Conservation (phyloP, 1,140 invertebrate genomes). For the Achatina immaculata region DNA sequence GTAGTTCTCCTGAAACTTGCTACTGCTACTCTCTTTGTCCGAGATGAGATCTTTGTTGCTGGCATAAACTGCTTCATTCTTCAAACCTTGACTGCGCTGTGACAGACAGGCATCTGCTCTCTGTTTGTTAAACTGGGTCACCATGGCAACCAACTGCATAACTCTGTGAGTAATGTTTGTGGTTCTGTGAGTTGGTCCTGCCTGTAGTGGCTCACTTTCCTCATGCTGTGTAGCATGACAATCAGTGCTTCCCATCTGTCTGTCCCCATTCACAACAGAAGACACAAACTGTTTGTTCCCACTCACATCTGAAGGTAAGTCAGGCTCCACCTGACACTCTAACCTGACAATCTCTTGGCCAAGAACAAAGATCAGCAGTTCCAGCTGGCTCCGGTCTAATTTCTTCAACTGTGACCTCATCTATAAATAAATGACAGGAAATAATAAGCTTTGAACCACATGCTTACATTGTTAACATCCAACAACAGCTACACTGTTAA, state of each 20-base stretch:
- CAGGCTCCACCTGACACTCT: background rate
- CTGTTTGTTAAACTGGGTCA: background rate
- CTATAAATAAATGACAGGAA: too few species aligned
- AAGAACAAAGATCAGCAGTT: slow-evolving; percentile 8
- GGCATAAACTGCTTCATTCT: too few species aligned
- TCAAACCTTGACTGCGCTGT: too few species aligned
- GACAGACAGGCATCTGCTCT: too few species aligned
- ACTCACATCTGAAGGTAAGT: background rate
- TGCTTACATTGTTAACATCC: too few species aligned
- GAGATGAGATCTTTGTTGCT: too few species aligned
- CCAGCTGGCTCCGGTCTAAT: slow-evolving; percentile 2
- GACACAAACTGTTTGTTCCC: background rate
- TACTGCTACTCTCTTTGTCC: too few species aligned
- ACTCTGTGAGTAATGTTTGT: background rate
- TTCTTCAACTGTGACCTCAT: background rate
- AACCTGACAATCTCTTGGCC: slow-evolving; percentile 9
- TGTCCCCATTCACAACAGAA: background rate
- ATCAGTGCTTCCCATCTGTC: background rate
- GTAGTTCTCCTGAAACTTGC: too few species aligned
- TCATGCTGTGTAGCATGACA: background rate
- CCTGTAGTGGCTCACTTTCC: background rate
- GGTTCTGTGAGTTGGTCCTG: background rate
- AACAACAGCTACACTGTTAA: too few species aligned
- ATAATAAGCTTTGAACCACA: too few species aligned
- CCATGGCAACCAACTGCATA: background rate